Percentiles rank a stretch among this genome's conserved stretches.
Conservation (phyloP, 2,888 invertebrate genomes). For the Callyntrura guangdongensis region DNA sequence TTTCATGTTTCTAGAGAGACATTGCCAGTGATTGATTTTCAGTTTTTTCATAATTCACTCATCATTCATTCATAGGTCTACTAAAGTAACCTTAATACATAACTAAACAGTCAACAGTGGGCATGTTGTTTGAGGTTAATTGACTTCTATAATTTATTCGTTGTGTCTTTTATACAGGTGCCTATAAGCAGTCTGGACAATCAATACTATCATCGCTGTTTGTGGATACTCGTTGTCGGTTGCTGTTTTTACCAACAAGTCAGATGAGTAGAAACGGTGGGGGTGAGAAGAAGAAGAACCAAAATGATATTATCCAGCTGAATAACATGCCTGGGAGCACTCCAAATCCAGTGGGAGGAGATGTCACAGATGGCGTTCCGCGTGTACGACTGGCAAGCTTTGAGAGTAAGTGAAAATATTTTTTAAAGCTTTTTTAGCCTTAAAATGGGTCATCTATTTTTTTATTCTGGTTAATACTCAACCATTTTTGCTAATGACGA, state of each 20-base stretch:
- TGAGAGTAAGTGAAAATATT: constrained; percentile 70
- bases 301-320: constrained; percentile 76
- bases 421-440: background rate
- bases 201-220: background rate
- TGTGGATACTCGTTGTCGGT: background rate
- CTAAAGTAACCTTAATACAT: background rate
- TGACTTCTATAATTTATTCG: background rate
- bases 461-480: background rate
- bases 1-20: background rate
- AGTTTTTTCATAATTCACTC: background rate
- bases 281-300: constrained; percentile 60
- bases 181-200: too few relatives aligned
- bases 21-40: background rate
- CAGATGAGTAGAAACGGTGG: constrained; percentile 75
- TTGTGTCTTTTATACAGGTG: too few relatives aligned
- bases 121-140: background rate
- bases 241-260: constrained; percentile 19
- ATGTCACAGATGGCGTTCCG: constrained; percentile 61
- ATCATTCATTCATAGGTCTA: background rate
- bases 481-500: background rate
- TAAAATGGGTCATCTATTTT: background rate
- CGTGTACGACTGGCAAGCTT: constrained; percentile 72
- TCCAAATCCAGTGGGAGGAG: background rate
- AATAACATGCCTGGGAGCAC: constrained; percentile 77
- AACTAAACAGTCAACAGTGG: background rate